Conservation (phyloP, 2,888 invertebrate genomes). For the Dolichomitus sp. region DNA sequence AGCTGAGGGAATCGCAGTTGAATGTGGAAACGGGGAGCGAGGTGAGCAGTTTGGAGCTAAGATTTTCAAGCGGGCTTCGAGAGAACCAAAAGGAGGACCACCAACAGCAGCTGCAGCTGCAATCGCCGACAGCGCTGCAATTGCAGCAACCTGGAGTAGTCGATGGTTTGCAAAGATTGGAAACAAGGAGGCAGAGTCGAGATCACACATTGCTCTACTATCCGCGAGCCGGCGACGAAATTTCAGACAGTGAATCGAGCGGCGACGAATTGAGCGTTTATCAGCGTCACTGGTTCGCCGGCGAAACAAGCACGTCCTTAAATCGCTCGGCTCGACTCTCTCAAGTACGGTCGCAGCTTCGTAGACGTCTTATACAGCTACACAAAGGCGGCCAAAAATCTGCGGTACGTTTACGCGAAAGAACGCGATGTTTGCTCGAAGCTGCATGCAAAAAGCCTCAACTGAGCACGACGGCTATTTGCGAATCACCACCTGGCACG, state of each 20-base stretch:
- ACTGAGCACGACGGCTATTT: conserved; percentile 76
- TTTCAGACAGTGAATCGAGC: conserved; percentile 86
- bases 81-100: conserved; percentile 59
- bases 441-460: conserved; percentile 75
- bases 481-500: conserved; percentile 63
- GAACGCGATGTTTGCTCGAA: conserved; percentile 78
- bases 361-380: conserved; percentile 87
- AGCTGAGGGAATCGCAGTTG: conserved; percentile 36
- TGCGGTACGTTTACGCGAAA: conserved; percentile 76
- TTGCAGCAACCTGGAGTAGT: conserved; percentile 48
- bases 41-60: conserved; percentile 72
- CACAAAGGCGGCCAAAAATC: conserved; percentile 81
- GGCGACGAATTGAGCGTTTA: conserved; percentile 84
- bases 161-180: conserved; percentile 75
- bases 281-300: conserved; percentile 86
- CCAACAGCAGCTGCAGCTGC: neutral
- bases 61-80: conserved; percentile 71
- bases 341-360: conserved; percentile 84
- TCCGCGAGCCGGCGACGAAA: conserved; percentile 85
- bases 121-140: neutral
- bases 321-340: conserved; percentile 82
- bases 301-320: conserved; percentile 77
- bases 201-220: conserved; percentile 84
- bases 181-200: conserved; percentile 76
- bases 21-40: conserved; percentile 53